phyloP scores from a whole-genome alignment of 2,113 vertebrate genomes.

The Excalfactoria chinensis region DNA sequence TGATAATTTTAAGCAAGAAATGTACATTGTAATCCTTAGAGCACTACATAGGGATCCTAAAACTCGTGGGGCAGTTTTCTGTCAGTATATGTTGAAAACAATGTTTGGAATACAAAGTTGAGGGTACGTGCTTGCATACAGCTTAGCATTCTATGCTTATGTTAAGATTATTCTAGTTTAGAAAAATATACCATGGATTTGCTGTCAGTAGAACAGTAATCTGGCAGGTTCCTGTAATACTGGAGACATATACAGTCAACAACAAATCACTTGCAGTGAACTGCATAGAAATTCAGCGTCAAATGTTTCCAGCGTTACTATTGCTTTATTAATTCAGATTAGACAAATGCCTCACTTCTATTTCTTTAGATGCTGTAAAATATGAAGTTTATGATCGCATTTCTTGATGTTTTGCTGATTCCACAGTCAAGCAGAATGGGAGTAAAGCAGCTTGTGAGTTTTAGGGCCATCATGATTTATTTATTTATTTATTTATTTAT shows the following conservation, averaged over 20 bases:
- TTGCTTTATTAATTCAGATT: neutral
- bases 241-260: neutral
- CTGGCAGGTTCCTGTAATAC: neutral
- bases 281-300: neutral
- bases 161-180: slow-evolving; percentile 4
- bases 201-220: neutral
- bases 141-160: neutral
- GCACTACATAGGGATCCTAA: neutral
- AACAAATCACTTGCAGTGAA: neutral
- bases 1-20: neutral
- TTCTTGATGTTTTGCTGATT: neutral
- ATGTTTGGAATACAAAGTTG: neutral
- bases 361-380: neutral
- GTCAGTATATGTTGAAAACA: neutral
- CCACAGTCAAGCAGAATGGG: neutral
- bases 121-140: neutral
- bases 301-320: neutral
- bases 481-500: neutral
- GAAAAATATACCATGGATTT: neutral
- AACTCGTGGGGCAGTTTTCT: neutral
- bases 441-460: neutral
- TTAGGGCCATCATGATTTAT: rapidly evolving
- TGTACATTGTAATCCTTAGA: neutral
- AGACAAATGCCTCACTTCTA: neutral
- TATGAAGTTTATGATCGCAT: neutral